These are phyloP conservation scores for Falcunculus frontatus DNA, from an alignment of 2,113 vertebrate species.

Conservation along the genomic window DNA sequence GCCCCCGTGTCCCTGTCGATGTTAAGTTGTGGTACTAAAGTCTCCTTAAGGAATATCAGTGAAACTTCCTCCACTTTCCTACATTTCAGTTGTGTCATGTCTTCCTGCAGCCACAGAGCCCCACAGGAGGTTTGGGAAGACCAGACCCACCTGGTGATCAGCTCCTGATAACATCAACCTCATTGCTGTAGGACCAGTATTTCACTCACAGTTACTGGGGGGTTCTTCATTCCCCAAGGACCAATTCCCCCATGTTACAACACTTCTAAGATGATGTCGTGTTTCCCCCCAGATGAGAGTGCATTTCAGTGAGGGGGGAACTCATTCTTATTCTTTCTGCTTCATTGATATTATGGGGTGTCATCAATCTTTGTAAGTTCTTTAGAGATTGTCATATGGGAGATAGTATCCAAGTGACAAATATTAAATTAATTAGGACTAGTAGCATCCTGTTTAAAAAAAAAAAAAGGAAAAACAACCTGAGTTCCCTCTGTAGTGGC, in stretches of 20 bases:
- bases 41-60: not conserved
- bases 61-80: not conserved
- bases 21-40: not conserved
- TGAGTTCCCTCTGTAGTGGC: not conserved
- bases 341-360: conserved; percentile 1
- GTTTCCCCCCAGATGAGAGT: not conserved
- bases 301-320: not conserved
- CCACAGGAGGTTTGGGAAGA: not conserved
- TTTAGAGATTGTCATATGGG: conserved; percentile 9
- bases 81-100: not conserved
- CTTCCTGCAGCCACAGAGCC: not conserved
- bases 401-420: conserved; percentile 26
- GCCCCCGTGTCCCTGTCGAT: rapidly evolving
- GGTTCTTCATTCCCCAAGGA: not conserved
- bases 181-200: not conserved
- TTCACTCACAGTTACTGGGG: not conserved
- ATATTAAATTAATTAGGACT: conserved; percentile 45
- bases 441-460: not conserved
- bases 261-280: not conserved
- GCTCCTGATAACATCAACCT: not conserved
- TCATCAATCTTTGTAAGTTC: conserved; percentile 35
- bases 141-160: not conserved
- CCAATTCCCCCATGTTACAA: not conserved
- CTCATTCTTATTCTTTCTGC: conserved; percentile 25
- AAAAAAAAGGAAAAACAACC: not conserved